phyloP scores from a whole-genome alignment of 2,797 vertebrate species.

The Karalla daura region DNA sequence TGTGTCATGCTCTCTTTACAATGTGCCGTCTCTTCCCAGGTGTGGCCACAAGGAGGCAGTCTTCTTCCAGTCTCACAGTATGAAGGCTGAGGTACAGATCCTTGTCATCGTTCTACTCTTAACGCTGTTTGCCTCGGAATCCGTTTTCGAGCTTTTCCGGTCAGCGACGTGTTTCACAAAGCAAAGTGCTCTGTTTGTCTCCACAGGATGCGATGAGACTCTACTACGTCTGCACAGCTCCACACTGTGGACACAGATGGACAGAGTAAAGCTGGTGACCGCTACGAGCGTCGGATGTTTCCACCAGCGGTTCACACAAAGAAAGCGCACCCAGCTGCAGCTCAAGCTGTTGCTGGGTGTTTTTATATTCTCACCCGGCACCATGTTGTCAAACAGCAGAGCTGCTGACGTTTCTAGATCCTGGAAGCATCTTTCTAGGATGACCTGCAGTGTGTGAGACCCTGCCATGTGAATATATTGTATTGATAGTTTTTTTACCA shows the following conservation, averaged over 20 bases:
- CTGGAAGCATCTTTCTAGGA: neutral
- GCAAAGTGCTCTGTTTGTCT: neutral
- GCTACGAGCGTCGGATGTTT: conserved; percentile 6
- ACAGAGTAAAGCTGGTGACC: conserved; percentile 84
- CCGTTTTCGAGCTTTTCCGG: neutral
- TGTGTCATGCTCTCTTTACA: neutral
- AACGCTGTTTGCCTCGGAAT: neutral
- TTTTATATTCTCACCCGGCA: conserved; percentile 1
- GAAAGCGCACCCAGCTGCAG: neutral
- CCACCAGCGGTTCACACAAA: conserved; percentile 4
- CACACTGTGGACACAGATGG: conserved; percentile 96
- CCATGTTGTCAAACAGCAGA: conserved; percentile 6
- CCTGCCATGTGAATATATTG: conserved; percentile 49
- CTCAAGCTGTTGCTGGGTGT: neutral
- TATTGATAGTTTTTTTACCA: conserved; percentile 31
- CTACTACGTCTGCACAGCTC: conserved; percentile 95
- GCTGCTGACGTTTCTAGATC: conserved; percentile 16
- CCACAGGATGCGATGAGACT: conserved; percentile 93
- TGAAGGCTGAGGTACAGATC: conserved; percentile 90
- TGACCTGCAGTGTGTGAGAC: conserved; percentile 12
- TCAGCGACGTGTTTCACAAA: neutral
- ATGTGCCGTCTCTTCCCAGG: conserved; percentile 72
- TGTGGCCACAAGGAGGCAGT: conserved; percentile 97
- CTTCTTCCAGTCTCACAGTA: conserved; percentile 97
- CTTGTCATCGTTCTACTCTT: neutral